Base-by-base conservation (phyloP, 2,113 vertebrate species). In the Xenopus laevis region DNA sequence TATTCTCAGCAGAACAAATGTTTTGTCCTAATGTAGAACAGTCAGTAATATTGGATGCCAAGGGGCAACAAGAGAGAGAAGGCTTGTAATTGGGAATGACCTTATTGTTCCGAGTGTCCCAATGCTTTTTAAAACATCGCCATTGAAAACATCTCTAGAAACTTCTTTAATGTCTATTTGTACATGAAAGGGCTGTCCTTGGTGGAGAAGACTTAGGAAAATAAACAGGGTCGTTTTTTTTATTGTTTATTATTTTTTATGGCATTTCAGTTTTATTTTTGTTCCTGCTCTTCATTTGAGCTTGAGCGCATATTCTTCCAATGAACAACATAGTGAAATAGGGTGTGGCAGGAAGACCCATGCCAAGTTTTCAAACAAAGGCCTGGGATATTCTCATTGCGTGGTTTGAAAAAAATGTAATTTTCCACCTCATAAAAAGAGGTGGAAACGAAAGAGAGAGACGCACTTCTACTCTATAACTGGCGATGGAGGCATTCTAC, bases 141-240 rank as follows among this genome's bases (percentile, higher is more conserved):
- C 71, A 47, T 73, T n/a, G 46, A 53, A 10, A 23, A 27, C 33
- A 40, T 40, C 8, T 6, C 30, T 47, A 21, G 20, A 11, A 76
- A 45, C 53, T 66, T 47, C 7, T 68, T 30, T 21, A 1, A 23
- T 66, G 18, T 74, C 18, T 58, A 13, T 65, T 55, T 64, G 27
- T 58, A 55, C 44, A 47, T 68, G 44, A 33, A 69, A 75, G 73
- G 73, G 73, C 73, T 75, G 57, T 68, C 27, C 46, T 9, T 23
- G 58, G 46, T 17, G 5, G 20, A 59, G 45, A 75, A 52, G 52
- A 30, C 2, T 15, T 67, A 68, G 40, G 46, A 74, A 47, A 12
- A 4, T 10, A 17, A 62, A 20, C 61, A 4, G 30, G 12, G 16
- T 40, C 7, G 13, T 27, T 46, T 46, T 27, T 50, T 27, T 52